A percentile compares a stretch with the other conserved stretches of the same genome.
Evolutionary conservation across 2,888 invertebrate genomes (phyloP).

Genomic region (Endomychus coccineus): DNA sequence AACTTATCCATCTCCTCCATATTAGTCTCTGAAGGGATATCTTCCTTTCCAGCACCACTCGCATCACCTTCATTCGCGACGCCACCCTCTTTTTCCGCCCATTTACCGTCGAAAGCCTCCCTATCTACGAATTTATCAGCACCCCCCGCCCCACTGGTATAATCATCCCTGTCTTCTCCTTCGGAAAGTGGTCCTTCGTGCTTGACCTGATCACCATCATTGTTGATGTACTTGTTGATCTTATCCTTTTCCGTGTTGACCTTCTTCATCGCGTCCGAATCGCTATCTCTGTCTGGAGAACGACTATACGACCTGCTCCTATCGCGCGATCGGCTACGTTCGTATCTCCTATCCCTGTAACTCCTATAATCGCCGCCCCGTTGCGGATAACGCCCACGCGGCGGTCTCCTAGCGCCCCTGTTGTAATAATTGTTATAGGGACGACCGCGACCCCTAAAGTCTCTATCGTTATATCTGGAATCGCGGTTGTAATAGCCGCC

Average conservation of each 20-base stretch:
- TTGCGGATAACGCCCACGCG: constrained; percentile 37
- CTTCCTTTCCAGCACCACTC: constrained; percentile 13
- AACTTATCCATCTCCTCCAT: constrained; percentile 53
- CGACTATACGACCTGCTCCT: constrained; percentile 46
- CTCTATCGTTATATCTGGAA: constrained; percentile 33
- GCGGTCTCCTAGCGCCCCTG: constrained; percentile 31
- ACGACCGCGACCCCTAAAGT: constrained; percentile 36
- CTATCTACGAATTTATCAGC: constrained; percentile 49
- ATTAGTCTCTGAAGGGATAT: constrained; percentile 39
- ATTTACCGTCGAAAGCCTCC: constrained; percentile 59
- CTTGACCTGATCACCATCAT: constrained; percentile 41
- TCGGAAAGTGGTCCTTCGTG: constrained; percentile 53
- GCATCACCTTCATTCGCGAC: constrained; percentile 22
- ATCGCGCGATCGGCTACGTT: constrained; percentile 52
- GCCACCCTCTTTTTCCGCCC: constrained; percentile 51
- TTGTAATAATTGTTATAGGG: constrained; percentile 36
- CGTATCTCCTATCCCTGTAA: constrained; percentile 58
- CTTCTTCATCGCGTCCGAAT: constrained; percentile 26
- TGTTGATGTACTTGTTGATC: constrained; percentile 50
- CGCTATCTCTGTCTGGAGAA: constrained; percentile 44
- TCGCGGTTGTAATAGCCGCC: constrained; percentile 39
- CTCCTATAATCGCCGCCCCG: constrained; percentile 54
- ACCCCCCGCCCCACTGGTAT: constrained; percentile 28
- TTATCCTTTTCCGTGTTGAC: constrained; percentile 50
- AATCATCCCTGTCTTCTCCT: constrained; percentile 53